phyloP scores from a whole-genome alignment of 2,797 vertebrate genomes.

The Sebastes aleutianus region DNA sequence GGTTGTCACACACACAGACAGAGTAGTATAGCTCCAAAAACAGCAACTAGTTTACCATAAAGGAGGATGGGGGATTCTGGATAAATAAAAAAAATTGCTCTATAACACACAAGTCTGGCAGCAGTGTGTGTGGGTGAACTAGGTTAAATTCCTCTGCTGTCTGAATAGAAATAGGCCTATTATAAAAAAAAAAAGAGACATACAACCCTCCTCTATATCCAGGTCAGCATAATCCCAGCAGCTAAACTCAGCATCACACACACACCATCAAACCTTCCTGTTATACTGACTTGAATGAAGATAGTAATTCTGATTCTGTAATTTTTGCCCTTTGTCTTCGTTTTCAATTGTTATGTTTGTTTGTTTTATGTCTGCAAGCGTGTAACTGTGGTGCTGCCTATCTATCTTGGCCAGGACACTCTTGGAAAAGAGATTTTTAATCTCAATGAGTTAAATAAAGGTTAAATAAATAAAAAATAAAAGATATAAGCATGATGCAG shows the following conservation, averaged over 20 bases:
- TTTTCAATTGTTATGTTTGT: no score
- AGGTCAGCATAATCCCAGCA: slow-evolving; percentile 65
- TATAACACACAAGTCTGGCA: not conserved
- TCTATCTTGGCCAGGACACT: no score
- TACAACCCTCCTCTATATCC: slow-evolving; percentile 22
- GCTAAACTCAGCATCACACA: slow-evolving; percentile 1
- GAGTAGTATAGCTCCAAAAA: not conserved
- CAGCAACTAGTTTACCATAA: not conserved
- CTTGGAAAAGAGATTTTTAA: no score
- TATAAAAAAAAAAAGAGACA: slow-evolving; percentile 17
- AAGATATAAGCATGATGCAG: slow-evolving; percentile 1
- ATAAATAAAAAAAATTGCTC: not conserved
- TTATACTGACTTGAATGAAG: slow-evolving; percentile 6
- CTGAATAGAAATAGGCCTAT: slow-evolving; percentile 34
- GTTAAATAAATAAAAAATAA: no score
- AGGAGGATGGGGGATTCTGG: not conserved
- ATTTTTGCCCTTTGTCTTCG: no score
- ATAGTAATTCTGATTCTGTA: not conserved
- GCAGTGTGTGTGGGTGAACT: slow-evolving; percentile 22
- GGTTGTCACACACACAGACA: not conserved
- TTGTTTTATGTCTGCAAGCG: no score
- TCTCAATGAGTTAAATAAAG: no score
- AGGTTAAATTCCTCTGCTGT: slow-evolving; percentile 56
- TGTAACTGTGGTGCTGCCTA: no score
- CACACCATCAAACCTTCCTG: slow-evolving; percentile 5